Conservation (phyloP, 2,888 invertebrate species). For the Monopis laevigella region DNA sequence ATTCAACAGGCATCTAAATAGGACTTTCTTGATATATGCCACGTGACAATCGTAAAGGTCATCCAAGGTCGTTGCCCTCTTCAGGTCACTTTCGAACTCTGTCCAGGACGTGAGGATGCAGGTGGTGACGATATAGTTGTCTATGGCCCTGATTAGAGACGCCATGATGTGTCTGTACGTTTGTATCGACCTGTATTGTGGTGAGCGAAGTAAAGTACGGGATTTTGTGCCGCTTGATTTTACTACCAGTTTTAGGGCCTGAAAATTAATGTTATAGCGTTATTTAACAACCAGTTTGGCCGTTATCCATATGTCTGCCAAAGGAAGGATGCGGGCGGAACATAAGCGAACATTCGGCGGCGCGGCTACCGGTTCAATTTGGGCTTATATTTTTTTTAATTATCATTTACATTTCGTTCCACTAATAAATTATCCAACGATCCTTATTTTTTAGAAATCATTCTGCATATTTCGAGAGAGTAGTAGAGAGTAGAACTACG, state of each 20-base stretch:
- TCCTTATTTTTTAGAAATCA: no score
- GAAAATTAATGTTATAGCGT: no score
- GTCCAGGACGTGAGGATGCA: conserved; percentile 80
- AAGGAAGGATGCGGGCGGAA: no score
- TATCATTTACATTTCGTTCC: no score
- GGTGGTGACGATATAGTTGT: conserved; percentile 81
- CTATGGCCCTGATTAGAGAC: conserved; percentile 77
- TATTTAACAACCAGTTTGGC: no score
- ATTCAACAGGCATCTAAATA: conserved; percentile 79
- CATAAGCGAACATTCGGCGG: no score
- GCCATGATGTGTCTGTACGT: conserved; percentile 79
- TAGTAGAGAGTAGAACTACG: no score
- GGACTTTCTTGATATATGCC: conserved; percentile 76
- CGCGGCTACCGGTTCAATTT: no score
- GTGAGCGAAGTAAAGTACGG: conserved; percentile 61
- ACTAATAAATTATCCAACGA: no score
- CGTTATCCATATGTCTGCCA: no score
- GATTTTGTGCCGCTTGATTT: conserved; percentile 57
- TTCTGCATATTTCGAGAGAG: no score
- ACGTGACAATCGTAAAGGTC: conserved; percentile 78
- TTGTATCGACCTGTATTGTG: conserved; percentile 77
- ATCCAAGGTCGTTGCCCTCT: conserved; percentile 73
- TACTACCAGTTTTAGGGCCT: conserved; percentile 69
- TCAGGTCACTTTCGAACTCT: conserved; percentile 74
- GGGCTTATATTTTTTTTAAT: no score